These are phyloP conservation scores for Laupala kohalensis DNA, from an alignment of 1,140 invertebrate genomes.

Conservation along the genomic window DNA sequence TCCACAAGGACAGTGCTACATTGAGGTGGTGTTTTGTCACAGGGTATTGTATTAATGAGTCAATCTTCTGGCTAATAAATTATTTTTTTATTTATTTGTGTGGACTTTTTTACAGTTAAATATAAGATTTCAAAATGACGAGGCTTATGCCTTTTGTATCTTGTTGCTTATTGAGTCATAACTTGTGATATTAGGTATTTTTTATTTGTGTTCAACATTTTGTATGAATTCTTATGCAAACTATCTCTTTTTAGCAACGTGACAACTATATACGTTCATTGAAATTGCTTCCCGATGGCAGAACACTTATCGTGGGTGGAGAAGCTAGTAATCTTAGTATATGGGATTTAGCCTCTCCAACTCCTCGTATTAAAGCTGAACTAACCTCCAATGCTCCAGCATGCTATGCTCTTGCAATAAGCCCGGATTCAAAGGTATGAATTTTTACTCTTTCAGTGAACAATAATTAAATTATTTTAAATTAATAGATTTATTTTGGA, in stretches of 20 bases:
- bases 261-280: conserved; percentile 97
- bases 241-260: conserved; percentile 53
- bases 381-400: conserved; percentile 92
- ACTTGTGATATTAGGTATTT: neutral
- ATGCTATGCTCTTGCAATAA: conserved; percentile 94
- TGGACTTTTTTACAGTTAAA: too few relatives aligned
- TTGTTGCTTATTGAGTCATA: too few relatives aligned
- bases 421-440: conserved; percentile 77
- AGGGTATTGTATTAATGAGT: too few relatives aligned
- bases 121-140: too few relatives aligned
- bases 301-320: conserved; percentile 91
- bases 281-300: conserved; percentile 88
- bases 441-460: neutral
- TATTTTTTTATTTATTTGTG: too few relatives aligned
- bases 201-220: neutral
- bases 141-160: too few relatives aligned
- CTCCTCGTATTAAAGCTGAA: conserved; percentile 81
- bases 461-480: too few relatives aligned
- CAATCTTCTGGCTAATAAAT: too few relatives aligned
- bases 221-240: neutral
- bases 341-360: conserved; percentile 85
- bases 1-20: too few relatives aligned
- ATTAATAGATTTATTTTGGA: too few relatives aligned
- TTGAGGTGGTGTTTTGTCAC: too few relatives aligned
- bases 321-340: conserved; percentile 93